A percentile compares a stretch with the other conserved stretches of the same genome.
phyloP scores from a whole-genome alignment of 92 coral and sea anemone species.

The Porites cylindrica region DNA sequence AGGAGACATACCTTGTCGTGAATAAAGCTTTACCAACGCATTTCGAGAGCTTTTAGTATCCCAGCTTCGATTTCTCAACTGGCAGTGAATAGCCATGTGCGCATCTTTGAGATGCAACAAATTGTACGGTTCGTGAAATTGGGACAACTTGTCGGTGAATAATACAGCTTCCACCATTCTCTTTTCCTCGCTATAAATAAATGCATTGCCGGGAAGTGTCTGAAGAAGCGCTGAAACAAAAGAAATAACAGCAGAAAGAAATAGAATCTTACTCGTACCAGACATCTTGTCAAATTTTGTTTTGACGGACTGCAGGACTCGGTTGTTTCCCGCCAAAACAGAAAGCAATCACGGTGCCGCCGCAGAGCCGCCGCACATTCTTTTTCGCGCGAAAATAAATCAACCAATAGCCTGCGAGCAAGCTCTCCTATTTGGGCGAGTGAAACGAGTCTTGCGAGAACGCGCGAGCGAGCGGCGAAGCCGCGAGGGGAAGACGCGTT shows the following conservation, averaged over 20 bases:
- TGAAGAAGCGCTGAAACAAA: conserved; percentile 5
- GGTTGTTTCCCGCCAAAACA: conserved; percentile 3
- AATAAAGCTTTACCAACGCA: conserved; percentile 72
- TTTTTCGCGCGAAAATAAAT: conserved; percentile 23
- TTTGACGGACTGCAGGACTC: not conserved
- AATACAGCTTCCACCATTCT: conserved; percentile 34
- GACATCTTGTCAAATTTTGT: not conserved
- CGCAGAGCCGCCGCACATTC: not conserved
- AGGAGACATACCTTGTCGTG: conserved; percentile 85
- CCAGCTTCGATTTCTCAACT: conserved; percentile 74
- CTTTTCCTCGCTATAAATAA: conserved; percentile 5
- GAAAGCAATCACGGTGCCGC: not conserved
- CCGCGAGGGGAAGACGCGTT: too few species aligned
- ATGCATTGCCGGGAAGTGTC: conserved; percentile 10
- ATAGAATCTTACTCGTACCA: not conserved
- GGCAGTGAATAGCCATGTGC: conserved; percentile 69
- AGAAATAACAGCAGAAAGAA: not conserved
- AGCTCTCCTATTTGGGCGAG: too few species aligned
- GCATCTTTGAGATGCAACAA: conserved; percentile 69
- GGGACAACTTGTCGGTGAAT: conserved; percentile 13
- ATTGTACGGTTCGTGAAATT: conserved; percentile 30
- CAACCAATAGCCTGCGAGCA: too few species aligned
- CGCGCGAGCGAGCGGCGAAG: too few species aligned
- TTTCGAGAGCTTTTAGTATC: conserved; percentile 78
- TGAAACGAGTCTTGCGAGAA: too few species aligned